Conservation (phyloP, 2,797 vertebrate species). For the Choloepus didactylus region DNA sequence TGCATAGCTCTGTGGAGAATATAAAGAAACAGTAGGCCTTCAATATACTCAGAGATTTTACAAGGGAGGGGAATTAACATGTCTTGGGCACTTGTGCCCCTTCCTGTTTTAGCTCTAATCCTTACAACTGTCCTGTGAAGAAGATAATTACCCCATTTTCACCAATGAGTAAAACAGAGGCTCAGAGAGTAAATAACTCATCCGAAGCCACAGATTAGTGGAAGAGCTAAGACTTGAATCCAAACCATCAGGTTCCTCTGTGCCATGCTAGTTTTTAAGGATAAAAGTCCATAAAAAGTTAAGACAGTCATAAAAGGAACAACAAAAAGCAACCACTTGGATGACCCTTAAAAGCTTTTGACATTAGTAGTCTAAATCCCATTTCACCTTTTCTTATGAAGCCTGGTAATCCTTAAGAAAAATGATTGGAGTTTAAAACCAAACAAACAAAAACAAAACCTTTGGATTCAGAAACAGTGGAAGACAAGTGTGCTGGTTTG, state of each 20-base stretch:
- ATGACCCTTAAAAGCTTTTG: background rate
- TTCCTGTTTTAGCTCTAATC: background rate
- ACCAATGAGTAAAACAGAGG: background rate
- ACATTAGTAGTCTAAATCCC: background rate
- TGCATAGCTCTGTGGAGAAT: background rate
- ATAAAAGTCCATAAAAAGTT: background rate
- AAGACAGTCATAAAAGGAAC: background rate
- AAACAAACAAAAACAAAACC: background rate
- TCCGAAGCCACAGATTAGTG: background rate
- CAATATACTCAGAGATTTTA: background rate
- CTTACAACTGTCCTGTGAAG: background rate
- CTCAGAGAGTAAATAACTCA: background rate
- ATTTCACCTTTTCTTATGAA: background rate
- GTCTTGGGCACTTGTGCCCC: background rate
- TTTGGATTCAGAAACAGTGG: background rate
- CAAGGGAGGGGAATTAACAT: background rate
- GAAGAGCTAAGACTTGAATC: conserved; percentile 23
- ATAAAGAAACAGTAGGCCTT: background rate
- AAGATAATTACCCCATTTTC: background rate
- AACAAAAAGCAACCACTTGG: background rate
- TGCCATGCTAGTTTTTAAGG: conserved; percentile 21
- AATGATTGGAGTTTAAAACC: background rate
- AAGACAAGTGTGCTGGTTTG: background rate
- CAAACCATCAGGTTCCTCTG: background rate
- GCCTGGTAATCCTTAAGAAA: conserved; percentile 44